Base-by-base conservation (phyloP, 2,113 vertebrate genomes). In the Aldabrachelys gigantea region DNA sequence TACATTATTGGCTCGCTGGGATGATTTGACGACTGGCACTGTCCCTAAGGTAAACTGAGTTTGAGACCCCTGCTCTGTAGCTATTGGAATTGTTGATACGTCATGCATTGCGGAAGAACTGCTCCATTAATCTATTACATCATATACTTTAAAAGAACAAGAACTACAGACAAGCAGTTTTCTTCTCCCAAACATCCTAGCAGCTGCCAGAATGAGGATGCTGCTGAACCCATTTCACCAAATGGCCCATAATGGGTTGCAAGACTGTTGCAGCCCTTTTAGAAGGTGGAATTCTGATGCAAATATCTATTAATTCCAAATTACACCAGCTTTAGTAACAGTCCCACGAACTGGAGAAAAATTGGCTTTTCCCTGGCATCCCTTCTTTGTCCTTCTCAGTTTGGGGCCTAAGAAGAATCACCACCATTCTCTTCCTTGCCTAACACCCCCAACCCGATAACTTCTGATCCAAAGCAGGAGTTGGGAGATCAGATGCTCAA, bases 61-160 rank as follows among this genome's bases (percentile, higher is more conserved):
- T 50, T 50, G 50, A 50, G 50, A 50, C 50, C 50, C 50, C 50
- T 50, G 50, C 8, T 41, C 75, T 17, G 49, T 14, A 69, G 82
- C 38, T 5, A 10, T 0, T 22, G 1, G 41, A 49, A 50, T 59
- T 0, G 5, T 24, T 87, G 10, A 25, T 0, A 0, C 35, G 6
- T 3, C 22, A 53, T 3, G 11, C 62, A 84, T 2, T 35, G n/a
- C 54, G 84, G 59, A 24, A 89, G 41, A 10, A 65, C 14, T 78
- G 24, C 41, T 76, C 75, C 41, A 25, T 47, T 41, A 76, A 76
- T 76, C 41, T 7, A 76, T 76, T 38, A 25, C 69, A 24, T 41
- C n/a, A 38, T 44, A 25, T 44, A 47, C 22, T 24, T 76, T 47
- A 24, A 44, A 41, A 44, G 9, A 75, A 75, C 35, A 38, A 69